Evolutionary conservation across 2,888 invertebrate species (phyloP), one percentile per base, ranked within the genome.

Genomic region (Pristionchus maxplancki): DNA sequence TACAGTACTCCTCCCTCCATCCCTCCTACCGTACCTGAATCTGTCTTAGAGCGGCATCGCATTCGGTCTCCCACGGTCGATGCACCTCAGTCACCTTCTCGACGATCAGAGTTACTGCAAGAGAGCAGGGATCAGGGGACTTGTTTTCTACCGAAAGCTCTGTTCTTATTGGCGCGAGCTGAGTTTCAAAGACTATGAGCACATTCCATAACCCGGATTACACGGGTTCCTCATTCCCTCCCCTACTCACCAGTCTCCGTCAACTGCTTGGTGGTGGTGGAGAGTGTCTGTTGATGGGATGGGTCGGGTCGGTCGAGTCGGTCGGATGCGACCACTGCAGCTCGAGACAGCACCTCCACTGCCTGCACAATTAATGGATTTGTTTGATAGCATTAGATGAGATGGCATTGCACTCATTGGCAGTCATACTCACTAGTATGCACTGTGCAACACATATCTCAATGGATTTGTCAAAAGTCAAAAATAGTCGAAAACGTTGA

Each of bases 41-140:
- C 95, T 97, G 97, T 90, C 98, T 96, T 88, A 98, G 97, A 0
- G 98, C 98, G 92, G 97, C 98, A 95, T 97, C 98, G 95, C 99
- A 99, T 95, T 99, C 98, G 95, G 97, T 97, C 95, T 98, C 98
- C 0, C 98, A 98, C 0, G 98, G 98, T 0, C 97, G 0, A 97
- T 97, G 1, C 97, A 97, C 92, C 98, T 98, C 0, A 97, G 98
- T 81, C 98, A 97, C 15, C 97, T 97, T 88, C 97, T 96, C 0
- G 97, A 98, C 58, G 97, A 98, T 15, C 97, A 97, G 6, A 97
- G 97, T 53, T 98, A 96, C 92, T 97, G 97, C 95, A 98, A 62
- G 64, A 67, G 31, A 67, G 15, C 31, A 67, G 20, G 31, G 64
- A 67, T 67, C 64, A 64, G 20, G 6, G 64, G n/a, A n/a, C n/a